These are phyloP conservation scores for Athalia cordata DNA, from an alignment of 2,888 invertebrate genomes.

Conservation along the genomic window DNA sequence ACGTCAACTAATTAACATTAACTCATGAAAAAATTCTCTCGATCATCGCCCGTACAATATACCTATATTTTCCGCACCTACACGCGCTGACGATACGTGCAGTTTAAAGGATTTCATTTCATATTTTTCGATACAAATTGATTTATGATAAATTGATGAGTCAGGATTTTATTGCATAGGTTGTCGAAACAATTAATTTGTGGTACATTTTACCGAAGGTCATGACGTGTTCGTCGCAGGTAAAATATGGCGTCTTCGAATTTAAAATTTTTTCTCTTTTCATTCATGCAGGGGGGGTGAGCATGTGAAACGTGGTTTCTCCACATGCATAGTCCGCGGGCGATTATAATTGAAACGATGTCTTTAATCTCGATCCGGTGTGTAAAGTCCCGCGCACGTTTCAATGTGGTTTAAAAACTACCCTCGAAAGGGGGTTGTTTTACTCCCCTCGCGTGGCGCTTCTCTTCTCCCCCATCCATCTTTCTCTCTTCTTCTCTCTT, in stretches of 20 bases:
- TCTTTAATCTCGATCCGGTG: conserved; percentile 13
- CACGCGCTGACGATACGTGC: too few species aligned
- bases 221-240: too few species aligned
- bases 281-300: not conserved
- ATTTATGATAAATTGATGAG: too few species aligned
- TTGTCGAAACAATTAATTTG: too few species aligned
- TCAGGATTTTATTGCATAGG: too few species aligned
- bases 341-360: conserved; percentile 30
- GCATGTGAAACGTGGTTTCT: too few species aligned
- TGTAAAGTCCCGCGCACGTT: conserved; percentile 21
- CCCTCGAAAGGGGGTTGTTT: conserved; percentile 44
- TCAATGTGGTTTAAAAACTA: conserved; percentile 33
- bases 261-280: not conserved
- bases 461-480: conserved; percentile 27
- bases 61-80: not conserved
- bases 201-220: too few species aligned
- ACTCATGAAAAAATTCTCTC: conserved; percentile 66
- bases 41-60: not conserved
- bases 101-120: too few species aligned
- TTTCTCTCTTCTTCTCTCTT: not conserved
- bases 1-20: conserved; percentile 71
- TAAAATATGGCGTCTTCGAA: not conserved
- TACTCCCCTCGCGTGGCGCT: conserved; percentile 50
- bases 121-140: too few species aligned
- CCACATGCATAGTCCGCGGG: too few species aligned